Conservation (phyloP, 2,113 vertebrate genomes). For the Centrocercus urophasianus region DNA sequence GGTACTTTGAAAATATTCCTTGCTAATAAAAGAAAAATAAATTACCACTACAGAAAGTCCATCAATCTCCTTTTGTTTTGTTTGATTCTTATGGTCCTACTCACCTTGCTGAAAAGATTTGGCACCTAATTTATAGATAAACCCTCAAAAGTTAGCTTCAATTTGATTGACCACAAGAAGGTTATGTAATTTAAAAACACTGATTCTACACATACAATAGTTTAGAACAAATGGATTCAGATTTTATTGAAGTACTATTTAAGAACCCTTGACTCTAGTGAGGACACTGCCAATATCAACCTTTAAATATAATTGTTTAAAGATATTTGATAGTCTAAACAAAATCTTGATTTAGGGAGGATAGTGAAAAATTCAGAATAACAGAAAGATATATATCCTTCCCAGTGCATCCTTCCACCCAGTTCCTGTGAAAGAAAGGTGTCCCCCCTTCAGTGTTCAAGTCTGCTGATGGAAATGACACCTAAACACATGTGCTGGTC, state of each 20-base stretch:
- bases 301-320: not conserved
- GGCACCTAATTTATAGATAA: not conserved
- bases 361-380: not conserved
- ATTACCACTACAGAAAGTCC: not conserved
- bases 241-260: not conserved
- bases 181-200: not conserved
- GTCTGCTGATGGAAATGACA: not conserved
- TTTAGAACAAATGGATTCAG: not conserved
- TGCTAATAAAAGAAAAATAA: not conserved
- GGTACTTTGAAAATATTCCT: not conserved
- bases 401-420: not conserved
- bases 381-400: not conserved
- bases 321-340: not conserved
- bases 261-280: not conserved
- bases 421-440: not conserved
- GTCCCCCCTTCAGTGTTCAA: accelerated
- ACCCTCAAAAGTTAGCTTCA: not conserved
- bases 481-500: not conserved
- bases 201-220: not conserved
- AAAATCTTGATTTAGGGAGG: not conserved
- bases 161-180: not conserved
- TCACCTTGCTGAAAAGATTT: not conserved
- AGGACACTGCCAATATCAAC: not conserved
- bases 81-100: not conserved
- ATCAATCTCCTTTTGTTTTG: not conserved